Conservation (phyloP, 30 jellyfish, hydroid and myxozoan genomes). For the Hydra vulgaris region DNA sequence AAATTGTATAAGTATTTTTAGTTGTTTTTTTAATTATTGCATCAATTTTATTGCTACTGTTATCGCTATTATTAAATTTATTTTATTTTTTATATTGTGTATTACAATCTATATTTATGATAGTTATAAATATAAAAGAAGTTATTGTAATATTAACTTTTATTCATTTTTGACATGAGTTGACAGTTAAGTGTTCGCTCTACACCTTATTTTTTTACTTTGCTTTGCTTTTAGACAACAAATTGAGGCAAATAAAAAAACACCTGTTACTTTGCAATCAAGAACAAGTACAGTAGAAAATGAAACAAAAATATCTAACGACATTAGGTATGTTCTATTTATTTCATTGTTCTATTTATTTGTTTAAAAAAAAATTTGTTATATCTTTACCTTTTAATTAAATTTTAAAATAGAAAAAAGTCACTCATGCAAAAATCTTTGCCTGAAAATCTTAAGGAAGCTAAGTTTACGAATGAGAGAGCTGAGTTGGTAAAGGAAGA, state of each 20-base stretch:
- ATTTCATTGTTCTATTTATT: neutral
- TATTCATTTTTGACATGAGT: too few relatives aligned
- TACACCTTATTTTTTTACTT: too few relatives aligned
- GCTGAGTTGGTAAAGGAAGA: neutral
- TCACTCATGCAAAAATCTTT: neutral
- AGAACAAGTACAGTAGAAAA: neutral
- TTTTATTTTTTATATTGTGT: too few relatives aligned
- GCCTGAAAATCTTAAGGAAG: neutral
- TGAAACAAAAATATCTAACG: neutral
- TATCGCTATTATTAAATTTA: too few relatives aligned
- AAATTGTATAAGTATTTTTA: too few relatives aligned
- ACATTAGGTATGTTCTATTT: neutral
- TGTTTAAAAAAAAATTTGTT: neutral
- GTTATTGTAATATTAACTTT: too few relatives aligned
- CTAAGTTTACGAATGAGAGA: slow-evolving; percentile 30
- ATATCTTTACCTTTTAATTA: too few relatives aligned
- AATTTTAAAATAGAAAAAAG: neutral
- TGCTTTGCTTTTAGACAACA: neutral
- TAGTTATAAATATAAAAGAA: too few relatives aligned
- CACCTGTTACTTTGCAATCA: neutral
- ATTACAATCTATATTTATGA: too few relatives aligned
- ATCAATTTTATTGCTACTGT: too few relatives aligned
- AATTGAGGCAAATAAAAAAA: neutral
- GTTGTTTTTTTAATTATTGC: too few relatives aligned
- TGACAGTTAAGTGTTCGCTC: too few relatives aligned